phyloP scores from a whole-genome alignment of 2,113 vertebrate genomes.

The Petromus typicus region DNA sequence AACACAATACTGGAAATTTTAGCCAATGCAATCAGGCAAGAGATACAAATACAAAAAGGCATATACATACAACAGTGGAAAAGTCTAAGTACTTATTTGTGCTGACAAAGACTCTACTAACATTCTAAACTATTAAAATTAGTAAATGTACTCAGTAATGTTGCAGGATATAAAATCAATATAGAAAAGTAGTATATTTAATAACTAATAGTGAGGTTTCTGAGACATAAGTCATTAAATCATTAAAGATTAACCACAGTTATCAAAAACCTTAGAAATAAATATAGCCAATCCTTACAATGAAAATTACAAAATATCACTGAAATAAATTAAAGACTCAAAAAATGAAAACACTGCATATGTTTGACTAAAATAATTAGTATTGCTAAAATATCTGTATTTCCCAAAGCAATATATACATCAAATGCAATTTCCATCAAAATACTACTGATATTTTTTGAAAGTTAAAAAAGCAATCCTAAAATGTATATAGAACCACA shows the following conservation, averaged over 20 bases:
- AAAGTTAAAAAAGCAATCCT: not conserved
- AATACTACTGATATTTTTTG: not conserved
- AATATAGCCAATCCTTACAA: not conserved
- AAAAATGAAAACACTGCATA: not conserved
- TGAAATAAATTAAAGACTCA: not conserved
- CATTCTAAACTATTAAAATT: not conserved
- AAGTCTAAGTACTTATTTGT: not conserved
- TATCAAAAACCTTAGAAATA: not conserved
- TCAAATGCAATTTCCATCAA: not conserved
- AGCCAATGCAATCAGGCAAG: not conserved
- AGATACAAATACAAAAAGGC: not conserved
- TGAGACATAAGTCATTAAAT: not conserved
- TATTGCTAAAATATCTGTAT: not conserved
- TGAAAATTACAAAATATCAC: not conserved
- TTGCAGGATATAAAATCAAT: not conserved
- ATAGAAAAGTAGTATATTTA: not conserved
- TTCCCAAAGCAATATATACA: not conserved
- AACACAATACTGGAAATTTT: not conserved
- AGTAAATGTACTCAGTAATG: not conserved
- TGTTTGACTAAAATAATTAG: not conserved
- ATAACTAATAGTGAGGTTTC: not conserved
- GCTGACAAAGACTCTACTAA: not conserved
- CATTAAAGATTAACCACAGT: not conserved
- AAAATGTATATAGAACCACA: not conserved
- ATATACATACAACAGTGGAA: not conserved